phyloP scores from a whole-genome alignment of 2,888 invertebrate species.

The Geotrupes spiniger region DNA sequence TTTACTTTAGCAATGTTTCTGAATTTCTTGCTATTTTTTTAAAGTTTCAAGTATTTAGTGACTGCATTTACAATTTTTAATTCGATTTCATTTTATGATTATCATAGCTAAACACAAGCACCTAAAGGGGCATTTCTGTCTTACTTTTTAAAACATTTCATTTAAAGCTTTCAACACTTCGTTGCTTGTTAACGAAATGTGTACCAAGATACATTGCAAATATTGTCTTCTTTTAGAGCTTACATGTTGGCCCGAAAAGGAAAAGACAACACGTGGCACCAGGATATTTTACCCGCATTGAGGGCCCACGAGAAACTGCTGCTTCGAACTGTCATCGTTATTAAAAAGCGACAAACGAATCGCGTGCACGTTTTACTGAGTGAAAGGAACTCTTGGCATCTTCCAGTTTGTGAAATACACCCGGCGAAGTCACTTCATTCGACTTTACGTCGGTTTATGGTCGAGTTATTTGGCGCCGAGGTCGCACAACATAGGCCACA shows the following conservation, averaged over 20 bases:
- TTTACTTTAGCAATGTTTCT: too few species aligned
- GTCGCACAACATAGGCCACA: conserved; percentile 81
- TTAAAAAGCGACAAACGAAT: conserved; percentile 78
- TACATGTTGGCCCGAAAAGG: conserved; percentile 19
- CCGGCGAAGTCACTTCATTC: conserved; percentile 83
- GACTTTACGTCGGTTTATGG: conserved; percentile 84
- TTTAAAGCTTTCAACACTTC: too few species aligned
- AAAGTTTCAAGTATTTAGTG: too few species aligned
- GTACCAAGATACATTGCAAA: too few species aligned
- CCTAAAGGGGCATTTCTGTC: too few species aligned
- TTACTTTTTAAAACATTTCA: too few species aligned
- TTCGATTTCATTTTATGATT: too few species aligned
- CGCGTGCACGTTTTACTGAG: conserved; percentile 81
- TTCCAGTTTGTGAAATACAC: conserved; percentile 86
- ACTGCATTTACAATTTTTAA: too few species aligned
- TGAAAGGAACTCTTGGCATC: conserved; percentile 78
- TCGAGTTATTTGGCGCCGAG: conserved; percentile 85
- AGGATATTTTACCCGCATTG: conserved; percentile 66
- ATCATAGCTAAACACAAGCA: too few species aligned
- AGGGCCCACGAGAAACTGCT: conserved; percentile 70
- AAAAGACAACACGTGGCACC: conserved; percentile 62
- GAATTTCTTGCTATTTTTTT: too few species aligned
- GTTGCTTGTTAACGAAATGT: too few species aligned
- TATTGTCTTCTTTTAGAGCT: conserved; percentile 26
- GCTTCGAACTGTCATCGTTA: conserved; percentile 74